Conservation (phyloP, 2,797 vertebrate species). For the Austrolebias charrua region DNA sequence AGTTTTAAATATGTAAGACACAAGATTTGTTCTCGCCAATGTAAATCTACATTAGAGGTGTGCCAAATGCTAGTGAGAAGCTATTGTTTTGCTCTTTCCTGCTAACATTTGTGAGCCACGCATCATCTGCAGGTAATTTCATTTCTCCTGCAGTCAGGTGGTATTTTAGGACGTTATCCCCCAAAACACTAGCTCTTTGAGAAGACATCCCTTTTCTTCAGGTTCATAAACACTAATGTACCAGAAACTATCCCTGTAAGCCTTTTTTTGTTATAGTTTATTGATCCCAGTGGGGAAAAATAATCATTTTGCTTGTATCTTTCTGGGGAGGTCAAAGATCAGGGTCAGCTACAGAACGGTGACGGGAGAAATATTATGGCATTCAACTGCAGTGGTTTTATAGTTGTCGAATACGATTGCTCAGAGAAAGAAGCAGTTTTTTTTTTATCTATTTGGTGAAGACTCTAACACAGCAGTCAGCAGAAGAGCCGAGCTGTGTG, state of each 20-base stretch:
- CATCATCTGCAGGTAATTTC: slow-evolving; percentile 4
- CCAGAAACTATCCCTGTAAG: slow-evolving; percentile 40
- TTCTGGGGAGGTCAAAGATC: slow-evolving; percentile 51
- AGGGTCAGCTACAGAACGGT: slow-evolving; percentile 36
- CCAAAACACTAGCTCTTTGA: slow-evolving; percentile 29
- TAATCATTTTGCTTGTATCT: slow-evolving; percentile 47
- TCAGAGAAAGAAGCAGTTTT: slow-evolving; percentile 15
- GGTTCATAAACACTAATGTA: slow-evolving; percentile 18
- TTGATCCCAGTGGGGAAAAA: slow-evolving; percentile 46
- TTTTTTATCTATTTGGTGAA: slow-evolving; percentile 31
- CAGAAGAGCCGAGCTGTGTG: slow-evolving; percentile 11
- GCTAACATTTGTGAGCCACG: background rate
- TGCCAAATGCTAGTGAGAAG: slow-evolving; percentile 5
- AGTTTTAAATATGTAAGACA: slow-evolving; percentile 34
- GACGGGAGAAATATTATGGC: slow-evolving; percentile 33
- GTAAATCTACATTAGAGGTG: slow-evolving; percentile 14
- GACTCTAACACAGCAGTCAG: slow-evolving; percentile 24
- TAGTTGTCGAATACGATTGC: slow-evolving; percentile 20
- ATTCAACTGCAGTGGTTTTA: slow-evolving; percentile 18
- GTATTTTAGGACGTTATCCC: slow-evolving; percentile 16
- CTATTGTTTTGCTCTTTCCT: slow-evolving; percentile 3
- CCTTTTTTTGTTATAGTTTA: slow-evolving; percentile 40
- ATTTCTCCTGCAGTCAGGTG: slow-evolving; percentile 3
- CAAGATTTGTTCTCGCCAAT: slow-evolving; percentile 14
- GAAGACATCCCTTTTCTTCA: background rate